These are phyloP conservation scores for Petaurus breviceps DNA, from an alignment of 2,113 vertebrate species.

Conservation along the genomic window DNA sequence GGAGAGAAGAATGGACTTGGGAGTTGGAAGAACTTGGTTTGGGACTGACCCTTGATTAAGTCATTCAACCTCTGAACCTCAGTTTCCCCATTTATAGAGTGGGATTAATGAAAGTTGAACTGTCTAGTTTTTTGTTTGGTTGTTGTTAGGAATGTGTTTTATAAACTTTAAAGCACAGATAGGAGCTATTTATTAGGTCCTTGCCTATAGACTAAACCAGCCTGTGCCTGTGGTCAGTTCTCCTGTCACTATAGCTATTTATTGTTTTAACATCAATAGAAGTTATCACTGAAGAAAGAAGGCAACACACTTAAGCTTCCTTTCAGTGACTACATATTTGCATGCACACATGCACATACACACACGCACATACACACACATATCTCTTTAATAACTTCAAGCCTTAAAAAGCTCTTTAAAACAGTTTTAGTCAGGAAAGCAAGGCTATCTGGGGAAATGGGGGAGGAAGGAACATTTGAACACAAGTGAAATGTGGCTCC, in stretches of 20 bases:
- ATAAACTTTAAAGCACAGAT: neutral
- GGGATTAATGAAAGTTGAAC: neutral
- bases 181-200: neutral
- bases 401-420: neutral
- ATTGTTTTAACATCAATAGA: neutral
- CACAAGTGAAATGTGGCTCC: neutral
- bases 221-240: neutral
- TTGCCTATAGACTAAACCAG: neutral
- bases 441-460: neutral
- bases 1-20: neutral
- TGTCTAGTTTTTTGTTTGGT: neutral
- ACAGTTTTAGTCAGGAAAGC: neutral
- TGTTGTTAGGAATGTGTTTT: neutral
- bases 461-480: neutral
- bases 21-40: too few species aligned
- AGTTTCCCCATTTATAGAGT: neutral
- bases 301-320: neutral
- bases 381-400: neutral
- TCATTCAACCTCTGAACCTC: neutral
- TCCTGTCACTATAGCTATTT: neutral
- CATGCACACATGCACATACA: too few species aligned
- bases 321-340: neutral
- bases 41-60: too few species aligned
- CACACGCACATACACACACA: too few species aligned
- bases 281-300: neutral